Conservation (phyloP, 2,888 invertebrate species). For the Cacoxenus indagator region DNA sequence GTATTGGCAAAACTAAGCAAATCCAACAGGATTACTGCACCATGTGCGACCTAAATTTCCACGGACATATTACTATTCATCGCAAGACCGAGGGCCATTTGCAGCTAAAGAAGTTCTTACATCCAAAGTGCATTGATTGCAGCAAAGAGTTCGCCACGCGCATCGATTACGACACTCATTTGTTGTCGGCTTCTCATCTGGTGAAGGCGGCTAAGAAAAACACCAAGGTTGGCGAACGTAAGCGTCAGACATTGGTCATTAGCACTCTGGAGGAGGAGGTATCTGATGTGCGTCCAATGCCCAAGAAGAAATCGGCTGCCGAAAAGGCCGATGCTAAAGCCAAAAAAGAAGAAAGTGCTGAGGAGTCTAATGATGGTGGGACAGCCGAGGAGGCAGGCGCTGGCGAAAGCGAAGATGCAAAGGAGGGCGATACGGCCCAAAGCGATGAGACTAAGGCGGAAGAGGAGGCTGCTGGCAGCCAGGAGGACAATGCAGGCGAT, state of each 20-base stretch:
- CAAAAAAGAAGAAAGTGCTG: constrained; percentile 65
- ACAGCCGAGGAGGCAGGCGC: constrained; percentile 65
- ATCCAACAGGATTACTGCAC: constrained; percentile 83
- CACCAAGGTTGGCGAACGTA: constrained; percentile 70
- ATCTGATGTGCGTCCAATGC: constrained; percentile 71
- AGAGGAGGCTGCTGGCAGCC: constrained; percentile 69
- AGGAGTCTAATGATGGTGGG: constrained; percentile 66
- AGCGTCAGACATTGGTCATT: constrained; percentile 72
- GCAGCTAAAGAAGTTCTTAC: constrained; percentile 86
- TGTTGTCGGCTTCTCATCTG: constrained; percentile 82
- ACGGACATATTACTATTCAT: constrained; percentile 83
- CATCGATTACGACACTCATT: constrained; percentile 87
- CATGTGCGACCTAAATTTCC: constrained; percentile 89
- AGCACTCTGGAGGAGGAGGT: constrained; percentile 73
- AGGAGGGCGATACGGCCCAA: constrained; percentile 63
- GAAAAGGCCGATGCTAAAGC: constrained; percentile 61
- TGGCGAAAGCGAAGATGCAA: constrained; percentile 65
- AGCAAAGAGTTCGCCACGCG: constrained; percentile 87
- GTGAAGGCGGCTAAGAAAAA: constrained; percentile 74
- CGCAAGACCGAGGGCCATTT: constrained; percentile 87
- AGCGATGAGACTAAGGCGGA: constrained; percentile 68
- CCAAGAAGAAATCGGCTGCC: constrained; percentile 66
- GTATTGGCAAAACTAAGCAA: constrained; percentile 80
- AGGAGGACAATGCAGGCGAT: no score
- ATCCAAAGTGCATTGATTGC: constrained; percentile 85